These are phyloP conservation scores for Pelosia muscerda DNA, from an alignment of 2,888 invertebrate genomes.

Conservation along the genomic window DNA sequence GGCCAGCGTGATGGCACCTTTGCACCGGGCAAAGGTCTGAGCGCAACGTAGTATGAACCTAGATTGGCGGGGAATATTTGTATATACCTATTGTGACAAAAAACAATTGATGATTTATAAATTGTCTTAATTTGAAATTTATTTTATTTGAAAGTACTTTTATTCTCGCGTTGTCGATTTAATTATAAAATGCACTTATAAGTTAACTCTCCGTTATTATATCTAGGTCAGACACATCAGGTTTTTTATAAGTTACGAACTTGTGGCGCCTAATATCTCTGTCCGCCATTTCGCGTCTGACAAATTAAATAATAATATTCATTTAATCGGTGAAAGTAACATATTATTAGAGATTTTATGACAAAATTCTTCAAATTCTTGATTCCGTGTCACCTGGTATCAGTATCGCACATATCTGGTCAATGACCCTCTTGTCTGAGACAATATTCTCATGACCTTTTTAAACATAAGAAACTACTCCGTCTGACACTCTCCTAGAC, in stretches of 20 bases:
- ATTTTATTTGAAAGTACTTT: no score
- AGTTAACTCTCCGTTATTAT: neutral
- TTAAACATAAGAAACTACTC: neutral
- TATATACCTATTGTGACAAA: no score
- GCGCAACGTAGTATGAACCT: no score
- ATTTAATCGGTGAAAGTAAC: constrained; percentile 40
- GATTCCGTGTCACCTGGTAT: constrained; percentile 26
- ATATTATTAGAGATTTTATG: constrained; percentile 21
- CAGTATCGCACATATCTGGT: constrained; percentile 30
- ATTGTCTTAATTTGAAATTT: no score
- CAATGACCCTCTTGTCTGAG: constrained; percentile 18
- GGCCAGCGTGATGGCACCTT: no score
- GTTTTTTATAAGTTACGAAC: constrained; percentile 19
- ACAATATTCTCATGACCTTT: neutral
- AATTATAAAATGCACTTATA: constrained; percentile 2
- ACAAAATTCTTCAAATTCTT: constrained; percentile 47
- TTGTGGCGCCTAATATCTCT: constrained; percentile 23
- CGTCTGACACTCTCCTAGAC: no score
- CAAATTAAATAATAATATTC: constrained; percentile 17
- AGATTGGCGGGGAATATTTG: no score
- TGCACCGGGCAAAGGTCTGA: no score
- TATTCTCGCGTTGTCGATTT: neutral
- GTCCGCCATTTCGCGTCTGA: constrained; percentile 12
- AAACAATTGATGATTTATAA: no score
- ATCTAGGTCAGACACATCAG: constrained; percentile 25